phyloP scores from a whole-genome alignment of 2,113 vertebrate genomes.

The Carlito syrichta region DNA sequence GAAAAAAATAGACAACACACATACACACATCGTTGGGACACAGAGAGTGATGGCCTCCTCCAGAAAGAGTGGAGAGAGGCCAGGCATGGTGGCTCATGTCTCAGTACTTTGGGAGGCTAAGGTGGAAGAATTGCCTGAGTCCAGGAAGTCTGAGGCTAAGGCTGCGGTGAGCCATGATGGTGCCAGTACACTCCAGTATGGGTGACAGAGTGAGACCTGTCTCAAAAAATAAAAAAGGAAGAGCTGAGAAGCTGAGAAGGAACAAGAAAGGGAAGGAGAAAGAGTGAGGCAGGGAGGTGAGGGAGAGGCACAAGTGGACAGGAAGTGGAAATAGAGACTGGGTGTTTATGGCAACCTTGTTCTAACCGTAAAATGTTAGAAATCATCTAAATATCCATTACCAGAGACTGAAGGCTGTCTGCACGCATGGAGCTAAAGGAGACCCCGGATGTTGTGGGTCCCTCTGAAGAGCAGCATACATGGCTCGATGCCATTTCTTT shows the following conservation, averaged over 20 bases:
- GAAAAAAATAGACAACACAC: background rate
- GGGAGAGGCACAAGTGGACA: background rate
- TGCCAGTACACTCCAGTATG: no score
- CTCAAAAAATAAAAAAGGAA: no score
- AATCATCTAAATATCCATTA: background rate
- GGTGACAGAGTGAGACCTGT: no score
- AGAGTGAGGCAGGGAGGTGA: background rate
- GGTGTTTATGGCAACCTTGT: fast-evolving
- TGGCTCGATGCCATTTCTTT: background rate
- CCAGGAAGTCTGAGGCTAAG: no score
- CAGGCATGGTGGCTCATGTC: no score
- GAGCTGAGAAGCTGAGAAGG: background rate
- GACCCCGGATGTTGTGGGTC: background rate
- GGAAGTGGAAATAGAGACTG: no score
- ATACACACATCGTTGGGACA: background rate
- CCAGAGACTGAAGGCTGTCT: no score
- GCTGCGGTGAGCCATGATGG: no score
- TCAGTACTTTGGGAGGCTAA: no score
- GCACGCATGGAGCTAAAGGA: no score
- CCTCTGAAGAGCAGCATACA: background rate
- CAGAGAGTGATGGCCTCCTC: background rate
- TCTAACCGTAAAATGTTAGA: background rate
- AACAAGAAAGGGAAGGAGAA: background rate
- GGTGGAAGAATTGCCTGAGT: no score
- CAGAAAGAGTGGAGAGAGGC: no score